Conservation (phyloP, 2,888 invertebrate genomes). For the Cosmia trapezina region DNA sequence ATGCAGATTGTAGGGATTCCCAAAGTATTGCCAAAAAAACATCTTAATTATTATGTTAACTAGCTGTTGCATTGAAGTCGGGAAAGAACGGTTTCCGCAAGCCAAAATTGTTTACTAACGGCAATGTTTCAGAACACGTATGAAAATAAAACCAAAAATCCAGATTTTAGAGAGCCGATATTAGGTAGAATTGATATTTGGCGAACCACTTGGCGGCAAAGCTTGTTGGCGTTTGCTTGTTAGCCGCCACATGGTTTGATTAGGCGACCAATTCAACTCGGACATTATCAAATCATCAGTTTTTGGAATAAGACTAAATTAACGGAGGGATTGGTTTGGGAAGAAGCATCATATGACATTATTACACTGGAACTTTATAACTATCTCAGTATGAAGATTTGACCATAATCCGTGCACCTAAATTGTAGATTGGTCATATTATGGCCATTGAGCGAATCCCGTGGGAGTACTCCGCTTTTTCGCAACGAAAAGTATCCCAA, state of each 20-base stretch:
- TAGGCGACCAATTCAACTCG: background rate
- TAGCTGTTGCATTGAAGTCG: background rate
- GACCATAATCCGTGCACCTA: background rate
- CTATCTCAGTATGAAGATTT: background rate
- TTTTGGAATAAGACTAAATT: background rate
- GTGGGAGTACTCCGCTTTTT: background rate
- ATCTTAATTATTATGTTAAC: conserved; percentile 14
- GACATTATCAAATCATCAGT: background rate
- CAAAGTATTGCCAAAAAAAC: conserved; percentile 15
- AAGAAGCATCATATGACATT: background rate
- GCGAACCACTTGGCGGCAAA: background rate
- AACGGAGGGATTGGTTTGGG: too few species aligned
- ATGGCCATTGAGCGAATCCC: background rate
- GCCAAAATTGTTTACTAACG: background rate
- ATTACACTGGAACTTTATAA: background rate
- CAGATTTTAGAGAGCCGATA: background rate
- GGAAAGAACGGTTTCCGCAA: background rate
- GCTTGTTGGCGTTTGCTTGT: background rate
- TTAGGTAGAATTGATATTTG: background rate
- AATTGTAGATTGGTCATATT: background rate
- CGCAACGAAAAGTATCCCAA: background rate
- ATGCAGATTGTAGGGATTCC: conserved; percentile 38
- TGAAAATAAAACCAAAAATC: background rate
- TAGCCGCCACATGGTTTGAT: too few species aligned
- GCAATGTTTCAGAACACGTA: background rate